Base-by-base conservation (phyloP, 2,888 invertebrate genomes). In the Siphlonurus alternatus region DNA sequence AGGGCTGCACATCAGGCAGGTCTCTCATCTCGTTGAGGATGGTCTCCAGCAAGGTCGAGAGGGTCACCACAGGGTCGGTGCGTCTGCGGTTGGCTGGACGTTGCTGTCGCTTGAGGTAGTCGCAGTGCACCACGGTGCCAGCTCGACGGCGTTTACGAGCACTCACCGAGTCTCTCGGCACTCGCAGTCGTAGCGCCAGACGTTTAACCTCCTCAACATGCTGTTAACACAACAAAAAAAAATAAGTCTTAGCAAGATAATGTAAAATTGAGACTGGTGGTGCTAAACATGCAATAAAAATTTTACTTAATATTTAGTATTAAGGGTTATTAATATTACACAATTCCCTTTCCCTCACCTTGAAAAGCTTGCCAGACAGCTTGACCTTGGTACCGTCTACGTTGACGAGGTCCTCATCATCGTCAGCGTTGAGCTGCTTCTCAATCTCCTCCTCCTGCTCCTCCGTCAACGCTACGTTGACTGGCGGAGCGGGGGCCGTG, bases 381-480 rank as follows among this genome's bases (percentile, higher is more conserved):
- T 90, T 94, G 0, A 96, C 86, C 77, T 96, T 96, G 1, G 94
- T 95, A 18, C 95, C 96, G 69, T 96, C 96, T 0, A 96, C 89
- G 75, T 93, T 95, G 1, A 93, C 91, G 64, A 93, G 79, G 73
- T 92, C 91, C 71, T 90, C 90, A 71, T 88, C 88, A 63, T 92
- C 89, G 7, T 86, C 86, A 7, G 86, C 86, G 65, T 86, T 85
- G 20, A 87, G 77, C 70, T 86, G 84, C 69, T 85, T 85, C 70
- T 87, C 87, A 65, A 88, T 86, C 69, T 89, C 89, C 71, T 88
- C 88, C 66, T 80, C 80, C 71, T 91, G 85, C 70, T 91, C 89
- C 70, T 93, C 93, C 0, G 87, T 88, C 77, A 87, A 79, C 0
- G 86, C 83, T 1, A 84, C 84, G 70, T 83, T 84, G 54, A 87